Evolutionary conservation across 1,140 invertebrate species (phyloP).

Genomic region (Eurosta solidaginis): DNA sequence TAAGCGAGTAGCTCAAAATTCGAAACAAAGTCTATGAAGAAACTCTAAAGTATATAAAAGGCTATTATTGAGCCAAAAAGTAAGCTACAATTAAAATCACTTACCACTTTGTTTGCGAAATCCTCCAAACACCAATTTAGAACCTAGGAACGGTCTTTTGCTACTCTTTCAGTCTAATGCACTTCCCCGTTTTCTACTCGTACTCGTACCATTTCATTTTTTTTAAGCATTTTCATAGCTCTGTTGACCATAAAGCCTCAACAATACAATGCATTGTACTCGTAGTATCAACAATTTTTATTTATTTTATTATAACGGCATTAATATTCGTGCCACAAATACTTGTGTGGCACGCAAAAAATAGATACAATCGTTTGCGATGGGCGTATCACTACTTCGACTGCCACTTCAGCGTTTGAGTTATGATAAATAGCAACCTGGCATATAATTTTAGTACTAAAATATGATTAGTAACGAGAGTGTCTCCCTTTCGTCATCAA

Average conservation of each 20-base stretch:
- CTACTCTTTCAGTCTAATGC: neutral
- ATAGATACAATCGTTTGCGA: neutral
- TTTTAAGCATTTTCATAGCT: too few species aligned
- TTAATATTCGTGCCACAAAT: neutral
- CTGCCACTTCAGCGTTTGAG: neutral
- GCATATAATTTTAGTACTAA: slow-evolving; percentile 12
- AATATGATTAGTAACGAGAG: neutral
- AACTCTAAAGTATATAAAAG: too few species aligned
- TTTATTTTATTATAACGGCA: neutral
- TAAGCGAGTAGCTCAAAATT: too few species aligned
- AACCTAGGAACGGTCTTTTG: too few species aligned
- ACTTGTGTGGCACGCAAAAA: neutral
- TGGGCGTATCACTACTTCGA: neutral
- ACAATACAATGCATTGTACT: slow-evolving; percentile 15
- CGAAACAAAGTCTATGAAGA: too few species aligned
- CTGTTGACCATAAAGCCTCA: neutral
- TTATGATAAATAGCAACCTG: slow-evolving; percentile 14
- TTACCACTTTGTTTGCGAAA: too few species aligned
- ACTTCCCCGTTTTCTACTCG: neutral
- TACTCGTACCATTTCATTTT: neutral
- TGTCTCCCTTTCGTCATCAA: neutral
- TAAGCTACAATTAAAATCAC: too few species aligned
- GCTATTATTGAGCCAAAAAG: too few species aligned
- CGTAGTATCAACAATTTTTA: neutral
- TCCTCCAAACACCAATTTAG: too few species aligned